A percentile compares a stretch with the other conserved stretches of the same genome.
These are phyloP conservation scores for Sebastes diaconus DNA, from an alignment of 2,797 vertebrate species.

Conservation along the genomic window DNA sequence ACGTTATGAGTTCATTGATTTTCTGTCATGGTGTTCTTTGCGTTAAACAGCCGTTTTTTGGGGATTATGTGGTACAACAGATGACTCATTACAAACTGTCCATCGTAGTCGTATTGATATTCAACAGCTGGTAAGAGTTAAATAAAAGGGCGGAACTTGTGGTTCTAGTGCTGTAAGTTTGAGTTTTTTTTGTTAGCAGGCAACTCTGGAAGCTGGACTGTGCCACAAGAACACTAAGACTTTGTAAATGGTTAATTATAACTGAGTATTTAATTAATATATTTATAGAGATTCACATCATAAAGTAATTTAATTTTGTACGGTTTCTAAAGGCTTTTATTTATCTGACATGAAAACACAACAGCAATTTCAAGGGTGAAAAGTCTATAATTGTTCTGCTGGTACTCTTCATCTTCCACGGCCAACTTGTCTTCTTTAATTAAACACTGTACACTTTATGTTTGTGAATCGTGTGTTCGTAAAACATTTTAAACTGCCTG, in stretches of 20 bases:
- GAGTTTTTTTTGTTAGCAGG: slow-evolving; percentile 1
- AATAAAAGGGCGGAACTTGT: background rate
- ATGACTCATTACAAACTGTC: slow-evolving; percentile 39
- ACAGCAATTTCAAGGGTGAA: background rate
- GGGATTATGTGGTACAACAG: slow-evolving; percentile 9
- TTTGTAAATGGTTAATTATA: background rate
- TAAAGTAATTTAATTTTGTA: background rate
- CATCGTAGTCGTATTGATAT: slow-evolving; percentile 23
- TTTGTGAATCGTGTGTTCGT: slow-evolving; percentile 35
- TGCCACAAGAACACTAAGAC: slow-evolving; percentile 8
- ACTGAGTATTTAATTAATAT: background rate
- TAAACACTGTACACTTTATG: slow-evolving; percentile 12
- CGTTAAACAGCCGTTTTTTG: slow-evolving; percentile 22
- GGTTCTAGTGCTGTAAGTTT: slow-evolving; percentile 6
- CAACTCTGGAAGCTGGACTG: slow-evolving; percentile 34
- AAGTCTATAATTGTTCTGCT: slow-evolving; percentile 5
- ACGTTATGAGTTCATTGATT: slow-evolving; percentile 29
- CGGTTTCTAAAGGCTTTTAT: background rate
- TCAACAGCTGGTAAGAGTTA: slow-evolving; percentile 11
- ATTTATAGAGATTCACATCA: background rate
- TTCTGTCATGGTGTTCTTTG: slow-evolving; percentile 25
- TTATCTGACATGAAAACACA: background rate
- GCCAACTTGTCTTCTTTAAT: slow-evolving; percentile 12
- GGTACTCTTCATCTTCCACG: slow-evolving; percentile 37
- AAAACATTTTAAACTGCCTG: slow-evolving; percentile 21